phyloP scores from a whole-genome alignment of 1,140 invertebrate genomes.

The Dreissena polymorpha region DNA sequence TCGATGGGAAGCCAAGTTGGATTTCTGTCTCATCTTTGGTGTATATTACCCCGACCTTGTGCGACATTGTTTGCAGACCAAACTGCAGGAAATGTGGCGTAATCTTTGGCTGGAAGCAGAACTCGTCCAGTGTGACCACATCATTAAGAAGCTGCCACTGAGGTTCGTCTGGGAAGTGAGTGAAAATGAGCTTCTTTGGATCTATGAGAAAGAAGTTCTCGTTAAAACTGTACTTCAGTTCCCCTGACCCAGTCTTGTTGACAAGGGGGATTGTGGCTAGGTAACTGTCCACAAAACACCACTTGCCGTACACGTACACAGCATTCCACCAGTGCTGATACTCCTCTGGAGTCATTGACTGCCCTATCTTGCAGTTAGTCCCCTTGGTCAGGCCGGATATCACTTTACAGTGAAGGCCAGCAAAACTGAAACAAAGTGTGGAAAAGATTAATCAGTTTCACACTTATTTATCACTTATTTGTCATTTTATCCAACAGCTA shows the following conservation, averaged over 20 bases:
- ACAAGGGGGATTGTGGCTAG: constrained; percentile 50
- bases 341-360: constrained; percentile 74
- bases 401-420: constrained; percentile 77
- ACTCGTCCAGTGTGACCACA: constrained; percentile 64
- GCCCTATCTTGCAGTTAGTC: constrained; percentile 79
- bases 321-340: constrained; percentile 80
- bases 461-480: too few species aligned
- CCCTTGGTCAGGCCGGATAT: constrained; percentile 79
- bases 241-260: constrained; percentile 48
- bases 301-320: constrained; percentile 77
- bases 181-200: constrained; percentile 81
- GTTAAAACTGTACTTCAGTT: constrained; percentile 69
- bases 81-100: constrained; percentile 79
- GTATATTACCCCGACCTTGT: constrained; percentile 74
- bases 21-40: constrained; percentile 72
- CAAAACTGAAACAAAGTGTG: constrained; percentile 62
- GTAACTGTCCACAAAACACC: constrained; percentile 77
- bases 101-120: constrained; percentile 78
- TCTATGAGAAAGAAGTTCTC: constrained; percentile 81
- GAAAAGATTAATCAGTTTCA: too few species aligned
- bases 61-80: constrained; percentile 76
- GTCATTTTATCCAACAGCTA: too few species aligned
- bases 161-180: constrained; percentile 80
- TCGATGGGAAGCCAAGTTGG: constrained; percentile 67
- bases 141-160: constrained; percentile 68